These are phyloP conservation scores for Halocaridina rubra DNA, from an alignment of 2,888 invertebrate genomes.

Conservation along the genomic window DNA sequence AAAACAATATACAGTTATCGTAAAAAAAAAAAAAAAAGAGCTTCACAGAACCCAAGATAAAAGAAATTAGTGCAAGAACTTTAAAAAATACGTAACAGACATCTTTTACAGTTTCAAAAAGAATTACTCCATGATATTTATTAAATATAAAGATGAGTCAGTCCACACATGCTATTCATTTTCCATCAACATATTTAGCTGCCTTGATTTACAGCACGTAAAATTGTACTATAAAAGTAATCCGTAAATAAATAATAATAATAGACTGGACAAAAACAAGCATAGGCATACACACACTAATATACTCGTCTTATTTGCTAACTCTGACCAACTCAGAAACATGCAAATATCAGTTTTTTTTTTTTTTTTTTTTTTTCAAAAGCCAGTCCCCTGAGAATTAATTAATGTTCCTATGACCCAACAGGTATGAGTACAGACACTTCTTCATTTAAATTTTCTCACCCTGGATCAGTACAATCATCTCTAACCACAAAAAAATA, in stretches of 20 bases:
- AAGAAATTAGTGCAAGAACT: no score
- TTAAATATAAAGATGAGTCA: background rate
- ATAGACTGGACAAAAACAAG: conserved; percentile 40
- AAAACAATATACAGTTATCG: no score
- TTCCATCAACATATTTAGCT: conserved; percentile 28
- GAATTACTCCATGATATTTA: no score
- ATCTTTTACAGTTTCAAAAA: no score
- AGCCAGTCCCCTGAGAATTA: conserved; percentile 43
- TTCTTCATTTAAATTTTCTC: no score
- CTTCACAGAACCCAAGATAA: no score
- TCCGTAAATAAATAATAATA: conserved; percentile 43
- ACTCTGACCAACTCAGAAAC: conserved; percentile 43
- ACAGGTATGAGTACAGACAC: conserved; percentile 24
- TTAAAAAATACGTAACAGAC: no score
- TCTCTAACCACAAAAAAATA: no score
- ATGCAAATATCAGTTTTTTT: conserved; percentile 27
- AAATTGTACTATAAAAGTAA: conserved; percentile 36
- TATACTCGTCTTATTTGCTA: conserved; percentile 38
- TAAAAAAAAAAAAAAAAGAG: no score
- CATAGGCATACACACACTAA: conserved; percentile 20
- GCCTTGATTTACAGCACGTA: conserved; percentile 1
- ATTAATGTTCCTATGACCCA: background rate
- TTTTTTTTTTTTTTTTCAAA: conserved; percentile 31
- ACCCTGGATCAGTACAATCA: no score
- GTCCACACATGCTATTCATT: conserved; percentile 2